Evolutionary conservation across 2,113 vertebrate genomes (phyloP), one percentile per base, ranked within the genome.

Genomic region (Burhinus bistriatus): DNA sequence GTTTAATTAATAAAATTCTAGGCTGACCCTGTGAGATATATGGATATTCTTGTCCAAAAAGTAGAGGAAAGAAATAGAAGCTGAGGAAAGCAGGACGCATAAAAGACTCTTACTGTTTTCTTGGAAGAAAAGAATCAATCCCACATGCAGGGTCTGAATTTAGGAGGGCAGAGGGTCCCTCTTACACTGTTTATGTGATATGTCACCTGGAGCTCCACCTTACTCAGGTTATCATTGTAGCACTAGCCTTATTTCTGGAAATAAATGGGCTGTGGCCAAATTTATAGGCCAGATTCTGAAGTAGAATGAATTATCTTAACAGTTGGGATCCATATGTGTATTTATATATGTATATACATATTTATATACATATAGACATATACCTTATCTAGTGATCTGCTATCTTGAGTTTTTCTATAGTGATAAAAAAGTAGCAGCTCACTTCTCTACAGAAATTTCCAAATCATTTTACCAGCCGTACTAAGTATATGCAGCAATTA

Each of bases 401-500:
- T 61, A 88, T 93, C 57, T 65, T 84, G 73, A 91, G 64, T 32
- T 55, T 89, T 72, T 69, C 77, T 57, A 7, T 29, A 88, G 54
- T 12, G 40, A 94, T 44, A 87, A 89, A 93, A 93, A 96, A 77
- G 69, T 89, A 95, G 81, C 70, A 85, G 73, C 51, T 87, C 83
- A 72, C 70, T 82, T 95, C 44, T 72, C 54, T 57, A 49, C 15
- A 85, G 65, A 84, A 87, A 87, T 95, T 91, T 95, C 81, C 52
- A 89, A 87, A 95, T 54, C 36, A 87, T 91, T 95, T 93, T 95
- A 87, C 70, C 94, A 97, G 58, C 89, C 1, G 2, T 95, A 76
- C 82, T 89, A 93, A 96, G 91, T 95, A 84, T 57, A 93, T 58
- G 61, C 83, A 84, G 70, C 96, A 96, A 96, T 93, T 92, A 94